Evolutionary conservation across 2,888 invertebrate genomes (phyloP).

Genomic region (Pseudanteris insignis): DNA sequence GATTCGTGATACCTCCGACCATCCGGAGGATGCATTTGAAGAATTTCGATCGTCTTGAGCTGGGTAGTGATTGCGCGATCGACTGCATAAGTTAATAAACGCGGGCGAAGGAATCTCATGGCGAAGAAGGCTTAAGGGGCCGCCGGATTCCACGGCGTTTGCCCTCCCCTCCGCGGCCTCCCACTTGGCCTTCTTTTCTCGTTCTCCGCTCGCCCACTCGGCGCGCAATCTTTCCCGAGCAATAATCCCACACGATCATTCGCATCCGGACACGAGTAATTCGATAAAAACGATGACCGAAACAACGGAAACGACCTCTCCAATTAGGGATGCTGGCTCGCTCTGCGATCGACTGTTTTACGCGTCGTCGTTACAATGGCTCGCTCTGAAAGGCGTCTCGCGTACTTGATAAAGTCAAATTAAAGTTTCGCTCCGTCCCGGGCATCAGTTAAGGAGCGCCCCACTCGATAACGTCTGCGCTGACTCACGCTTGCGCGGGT

Average conservation of each 20-base stretch:
- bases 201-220: conserved; percentile 37
- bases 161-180: conserved; percentile 10
- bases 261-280: conserved; percentile 45
- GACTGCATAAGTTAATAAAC: conserved; percentile 42
- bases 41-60: conserved; percentile 21
- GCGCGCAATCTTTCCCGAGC: conserved; percentile 37
- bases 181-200: conserved; percentile 27
- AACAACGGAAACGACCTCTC: conserved; percentile 46
- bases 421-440: conserved; percentile 7
- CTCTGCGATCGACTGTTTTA: conserved; percentile 33
- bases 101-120: conserved; percentile 23
- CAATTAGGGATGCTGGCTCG: conserved; percentile 37
- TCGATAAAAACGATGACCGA: conserved; percentile 40
- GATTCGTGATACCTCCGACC: too few relatives aligned
- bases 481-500: conserved; percentile 33
- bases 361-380: conserved; percentile 23
- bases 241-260: conserved; percentile 42
- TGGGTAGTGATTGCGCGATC: conserved; percentile 34
- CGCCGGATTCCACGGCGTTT: conserved; percentile 19
- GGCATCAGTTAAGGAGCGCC: conserved; percentile 3
- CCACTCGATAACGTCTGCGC: conserved; percentile 12
- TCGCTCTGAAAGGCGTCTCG: conserved; percentile 22
- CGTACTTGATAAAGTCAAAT: conserved; percentile 23
- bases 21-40: conserved; percentile 1
- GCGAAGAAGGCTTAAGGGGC: conserved; percentile 13